Evolutionary conservation across 1,140 invertebrate genomes (phyloP), one percentile per base, ranked within the genome.

Genomic region (Stenopsyche tienmushanensis): DNA sequence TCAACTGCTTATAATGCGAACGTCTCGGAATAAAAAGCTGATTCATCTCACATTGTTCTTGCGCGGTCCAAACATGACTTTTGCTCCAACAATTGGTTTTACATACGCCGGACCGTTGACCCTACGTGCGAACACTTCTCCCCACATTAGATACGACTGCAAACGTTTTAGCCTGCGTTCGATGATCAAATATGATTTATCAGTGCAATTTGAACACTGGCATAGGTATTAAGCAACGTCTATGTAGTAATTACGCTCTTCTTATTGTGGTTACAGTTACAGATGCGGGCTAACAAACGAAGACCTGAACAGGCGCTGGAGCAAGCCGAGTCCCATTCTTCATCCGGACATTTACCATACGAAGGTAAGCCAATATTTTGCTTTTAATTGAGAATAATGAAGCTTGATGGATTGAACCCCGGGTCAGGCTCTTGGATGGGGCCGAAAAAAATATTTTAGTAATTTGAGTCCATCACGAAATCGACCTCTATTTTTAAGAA

Each of bases 331-430:
- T 76, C 82, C 83, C 58, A 76, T 83, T 71, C 78, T 90, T 45
- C 91, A 94, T 82, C 91, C 92, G 25, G 86, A 86, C 70, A 93
- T 94, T 74, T 94, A 87, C 76, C 88, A 93, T 75, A 85, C 89
- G 26, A 94, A 94, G 82, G 88, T 86, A 75, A 74, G 73, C 25
- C 41, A 13, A 34, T 34, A 34, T 34, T 7, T 34, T 34, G 29
- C 29, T 34, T 34, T 13, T 34, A 34, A 34, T 34, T 34, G 29
- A 34, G 29, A 13, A 34, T 34, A 34, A 34, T 34, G 29, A 34
- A 13, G 29, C 29, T 34, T 7, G 29, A 13, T 5, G 29, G 29
- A n/a, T n/a, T n/a, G n/a, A n/a, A n/a, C n/a, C n/a, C n/a, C n/a
- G n/a, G n/a, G n/a, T n/a, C n/a, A n/a, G n/a, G n/a, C n/a, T n/a